Evolutionary conservation across 2,113 vertebrate genomes (phyloP), one percentile per base, ranked within the genome.

Genomic region (Caracal caracal): DNA sequence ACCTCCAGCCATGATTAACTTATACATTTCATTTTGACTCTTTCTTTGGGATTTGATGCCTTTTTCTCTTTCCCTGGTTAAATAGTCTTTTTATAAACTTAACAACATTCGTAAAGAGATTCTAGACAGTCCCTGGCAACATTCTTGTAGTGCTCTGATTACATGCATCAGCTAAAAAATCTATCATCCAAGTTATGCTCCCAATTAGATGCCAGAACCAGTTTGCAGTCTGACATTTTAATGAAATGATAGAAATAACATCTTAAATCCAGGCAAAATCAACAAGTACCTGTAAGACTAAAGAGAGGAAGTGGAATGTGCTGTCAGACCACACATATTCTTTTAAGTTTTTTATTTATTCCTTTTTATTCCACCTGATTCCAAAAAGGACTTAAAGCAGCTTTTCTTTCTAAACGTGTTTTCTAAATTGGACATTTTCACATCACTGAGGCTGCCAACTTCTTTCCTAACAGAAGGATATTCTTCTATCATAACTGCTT

Each of bases 201-300:
- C 95, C 94, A 98, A 87, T 96, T 49, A 97, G 96, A 96, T 73
- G 83, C 78, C 95, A 80, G 78, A 75, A 92, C 33, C 43, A 94
- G 95, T 98, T 79, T 96, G 76, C 93, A 96, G 96, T 76, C 24
- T 56, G 82, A 97, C 89, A 97, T 97, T 98, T 96, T 75, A 0
- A 49, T 94, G 92, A 97, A 97, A 94, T 90, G 96, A 97, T 17
- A 98, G 93, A 97, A 89, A 91, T 94, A 47, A 53, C 76, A 61
- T 66, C 59, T 80, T 35, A 96, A 78, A 91, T 73, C 97, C 37
- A 70, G 80, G 56, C n/a, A 89, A 90, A 49, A 93, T 88, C 97
- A 88, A 95, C 97, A 94, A 98, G 88, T 35, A 91, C 75, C 53
- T 83, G 49, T 37, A 51, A 84, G 73, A 66, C 84, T 16, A 79